A percentile compares a stretch with the other conserved stretches of the same genome.
phyloP scores from a whole-genome alignment of 2,797 vertebrate species.

The Tokudaia tokunoshimensis region DNA sequence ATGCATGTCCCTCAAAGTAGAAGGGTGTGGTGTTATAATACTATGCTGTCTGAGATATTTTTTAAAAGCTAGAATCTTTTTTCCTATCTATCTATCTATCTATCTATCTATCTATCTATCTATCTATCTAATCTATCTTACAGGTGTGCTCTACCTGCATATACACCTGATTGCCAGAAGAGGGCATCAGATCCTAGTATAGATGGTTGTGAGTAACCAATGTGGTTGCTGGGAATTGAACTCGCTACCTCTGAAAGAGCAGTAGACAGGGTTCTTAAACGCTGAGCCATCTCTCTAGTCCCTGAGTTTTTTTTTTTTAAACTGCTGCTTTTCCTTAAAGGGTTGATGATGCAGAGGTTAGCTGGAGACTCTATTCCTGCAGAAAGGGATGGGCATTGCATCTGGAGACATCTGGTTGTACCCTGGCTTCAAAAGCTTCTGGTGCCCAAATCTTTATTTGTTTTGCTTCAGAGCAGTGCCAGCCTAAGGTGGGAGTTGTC shows the following conservation, averaged over 20 bases:
- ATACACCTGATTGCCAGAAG: not conserved
- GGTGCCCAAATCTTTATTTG: not conserved
- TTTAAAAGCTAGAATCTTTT: not conserved
- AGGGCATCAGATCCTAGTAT: not conserved
- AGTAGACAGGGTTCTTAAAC: not conserved
- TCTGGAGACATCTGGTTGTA: conserved; percentile 17
- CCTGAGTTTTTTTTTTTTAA: not conserved
- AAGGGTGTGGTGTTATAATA: not conserved
- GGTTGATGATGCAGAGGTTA: not conserved
- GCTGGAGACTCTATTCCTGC: not conserved
- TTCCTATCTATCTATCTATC: no score
- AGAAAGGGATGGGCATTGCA: not conserved
- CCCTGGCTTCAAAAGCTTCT: not conserved
- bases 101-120: no score
- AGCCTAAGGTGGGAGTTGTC: not conserved
- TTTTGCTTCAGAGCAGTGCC: not conserved
- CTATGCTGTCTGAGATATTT: not conserved
- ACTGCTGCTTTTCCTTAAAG: not conserved
- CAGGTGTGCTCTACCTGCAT: not conserved
- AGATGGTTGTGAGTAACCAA: not conserved
- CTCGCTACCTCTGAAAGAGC: not conserved
- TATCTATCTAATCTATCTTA: not conserved
- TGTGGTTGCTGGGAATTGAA: not conserved
- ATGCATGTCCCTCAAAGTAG: not conserved
- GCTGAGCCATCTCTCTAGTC: not conserved